Base-by-base conservation (phyloP, 2,888 invertebrate species). In the Chironomus riparius region DNA sequence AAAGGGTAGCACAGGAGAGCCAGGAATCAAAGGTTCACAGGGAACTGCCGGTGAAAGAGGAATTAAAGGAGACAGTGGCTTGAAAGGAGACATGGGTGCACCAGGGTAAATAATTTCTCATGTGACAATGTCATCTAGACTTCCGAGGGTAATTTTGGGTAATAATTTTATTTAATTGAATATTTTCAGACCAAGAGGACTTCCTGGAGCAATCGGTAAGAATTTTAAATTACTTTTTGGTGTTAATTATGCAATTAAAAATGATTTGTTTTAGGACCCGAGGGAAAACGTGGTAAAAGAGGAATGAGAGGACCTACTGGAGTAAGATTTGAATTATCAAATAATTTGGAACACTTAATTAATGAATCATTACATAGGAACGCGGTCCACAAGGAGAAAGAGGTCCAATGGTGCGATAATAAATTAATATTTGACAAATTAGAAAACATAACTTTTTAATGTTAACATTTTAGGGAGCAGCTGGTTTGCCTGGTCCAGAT, bases 301-400 rank as follows among this genome's bases (percentile, higher is more conserved):
- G 93, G 93, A 0, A 87, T 90, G 79, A 85, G 91, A 77, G 93
- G 93, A n/a, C 90, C 92, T 0, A 87, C 88, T 7, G 93, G 69
- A 18, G 68, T 69, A 69, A 68, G 21, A 7, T 56, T 4, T 50
- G 62, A 15, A 22, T 22, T 65, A 12, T 22, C 22, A 3, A 50
- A 50, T n/a, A n/a, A 50, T 50, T 50, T 12, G 2, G 7, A 1
- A 65, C n/a, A n/a, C n/a, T n/a, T n/a, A n/a, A n/a, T 28, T 28
- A 28, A 24, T 28, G 28, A n/a, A 5, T n/a, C 22, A n/a, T 65
- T 10, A 1, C n/a, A n/a, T n/a, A 68, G 69, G 93, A 0, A 72
- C 80, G 87, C n/a, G 92, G 92, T 2, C 88, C 91, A 15, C 85
- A 87, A 79, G 93, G 94, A 28, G 93, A 93, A 83, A 85, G 92